Conservation (phyloP, 2,888 invertebrate genomes). For the Tortricodes alternella region DNA sequence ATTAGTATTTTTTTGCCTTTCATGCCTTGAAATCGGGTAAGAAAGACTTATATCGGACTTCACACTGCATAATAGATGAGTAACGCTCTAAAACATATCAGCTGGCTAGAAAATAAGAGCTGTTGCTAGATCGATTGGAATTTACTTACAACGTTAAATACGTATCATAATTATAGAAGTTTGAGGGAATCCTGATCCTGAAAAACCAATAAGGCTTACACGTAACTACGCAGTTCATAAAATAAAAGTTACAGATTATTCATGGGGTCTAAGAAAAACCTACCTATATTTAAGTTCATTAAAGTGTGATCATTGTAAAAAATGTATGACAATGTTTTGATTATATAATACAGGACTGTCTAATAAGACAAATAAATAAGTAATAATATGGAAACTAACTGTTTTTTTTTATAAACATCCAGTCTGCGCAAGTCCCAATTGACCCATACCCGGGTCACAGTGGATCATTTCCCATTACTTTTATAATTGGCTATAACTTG, state of each 20-base stretch:
- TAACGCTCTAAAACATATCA: slow-evolving; percentile 2
- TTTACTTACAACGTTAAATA: slow-evolving; percentile 29
- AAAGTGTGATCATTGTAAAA: slow-evolving; percentile 20
- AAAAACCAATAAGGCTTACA: slow-evolving; percentile 8
- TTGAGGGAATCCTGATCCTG: slow-evolving; percentile 11
- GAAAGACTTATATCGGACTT: not conserved
- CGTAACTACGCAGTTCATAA: slow-evolving; percentile 14
- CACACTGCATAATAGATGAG: slow-evolving; percentile 5
- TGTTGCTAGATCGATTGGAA: slow-evolving; percentile 9
- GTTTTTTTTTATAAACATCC: slow-evolving; percentile 4
- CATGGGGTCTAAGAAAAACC: slow-evolving; percentile 6
- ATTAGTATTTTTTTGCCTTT: slow-evolving; percentile 9
- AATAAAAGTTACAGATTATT: not conserved
- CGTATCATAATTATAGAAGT: slow-evolving; percentile 18
- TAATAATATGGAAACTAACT: slow-evolving; percentile 8
- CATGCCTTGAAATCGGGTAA: slow-evolving; percentile 5
- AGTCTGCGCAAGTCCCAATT: slow-evolving; percentile 7
- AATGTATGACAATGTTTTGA: slow-evolving; percentile 7
- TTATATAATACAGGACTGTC: slow-evolving; percentile 3
- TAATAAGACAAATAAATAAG: slow-evolving; percentile 4
- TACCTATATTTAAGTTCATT: slow-evolving; percentile 26
- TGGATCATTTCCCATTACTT: slow-evolving; percentile 25
- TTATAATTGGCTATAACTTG: slow-evolving; percentile 7
- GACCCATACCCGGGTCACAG: slow-evolving; percentile 23
- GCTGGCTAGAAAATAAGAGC: slow-evolving; percentile 5